Evolutionary conservation across 2,888 invertebrate species (phyloP).

Genomic region (Bombylius discolor): DNA sequence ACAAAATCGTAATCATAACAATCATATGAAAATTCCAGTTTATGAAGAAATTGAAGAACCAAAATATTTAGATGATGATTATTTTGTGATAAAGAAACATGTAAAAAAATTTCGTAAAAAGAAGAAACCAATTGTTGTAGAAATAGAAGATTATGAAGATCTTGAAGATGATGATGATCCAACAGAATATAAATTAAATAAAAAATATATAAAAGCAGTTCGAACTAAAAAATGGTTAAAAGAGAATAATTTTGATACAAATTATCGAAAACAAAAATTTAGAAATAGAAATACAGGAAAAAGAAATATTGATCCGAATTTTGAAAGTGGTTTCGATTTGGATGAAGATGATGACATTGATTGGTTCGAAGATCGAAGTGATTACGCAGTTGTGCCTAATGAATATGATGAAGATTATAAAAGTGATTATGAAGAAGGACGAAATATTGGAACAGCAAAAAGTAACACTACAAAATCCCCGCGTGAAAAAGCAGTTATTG

Average conservation of each 20-base stretch:
- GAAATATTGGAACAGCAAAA: neutral
- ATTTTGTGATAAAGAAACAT: conserved; percentile 24
- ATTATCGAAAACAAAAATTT: neutral
- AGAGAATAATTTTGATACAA: neutral
- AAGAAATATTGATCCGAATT: neutral
- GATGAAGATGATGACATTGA: conserved; percentile 3
- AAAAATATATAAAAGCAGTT: conserved; percentile 1
- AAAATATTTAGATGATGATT: conserved; percentile 18
- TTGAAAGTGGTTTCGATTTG: neutral
- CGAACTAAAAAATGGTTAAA: neutral
- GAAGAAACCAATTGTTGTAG: conserved; percentile 20
- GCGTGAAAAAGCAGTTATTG: conserved; percentile 29
- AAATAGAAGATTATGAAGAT: conserved; percentile 21
- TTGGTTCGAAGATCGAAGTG: conserved; percentile 10
- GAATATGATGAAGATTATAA: conserved; percentile 11
- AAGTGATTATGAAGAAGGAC: conserved; percentile 1
- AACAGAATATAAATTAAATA: neutral
- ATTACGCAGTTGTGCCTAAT: neutral
- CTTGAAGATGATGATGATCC: conserved; percentile 14
- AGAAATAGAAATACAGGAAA: neutral
- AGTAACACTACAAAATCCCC: conserved; percentile 13
- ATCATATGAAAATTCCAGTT: conserved; percentile 13
- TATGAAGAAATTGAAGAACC: conserved; percentile 16
- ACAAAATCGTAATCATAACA: neutral
- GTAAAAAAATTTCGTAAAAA: conserved; percentile 18